These are phyloP conservation scores for Meta bourneti DNA, from an alignment of 2,888 invertebrate genomes.

Conservation along the genomic window DNA sequence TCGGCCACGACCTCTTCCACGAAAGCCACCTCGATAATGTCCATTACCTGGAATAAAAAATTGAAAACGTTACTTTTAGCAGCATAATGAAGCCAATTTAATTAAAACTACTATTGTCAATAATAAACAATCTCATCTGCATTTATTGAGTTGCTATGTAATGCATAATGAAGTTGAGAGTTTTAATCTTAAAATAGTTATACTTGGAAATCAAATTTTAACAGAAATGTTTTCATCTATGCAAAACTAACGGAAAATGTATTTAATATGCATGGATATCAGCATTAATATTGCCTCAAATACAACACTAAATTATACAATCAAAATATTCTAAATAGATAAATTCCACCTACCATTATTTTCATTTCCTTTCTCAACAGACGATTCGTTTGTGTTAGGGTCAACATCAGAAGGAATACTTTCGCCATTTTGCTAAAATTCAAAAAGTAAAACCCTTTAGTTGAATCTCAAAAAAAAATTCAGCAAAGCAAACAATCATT, in stretches of 20 bases:
- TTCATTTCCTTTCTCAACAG: conserved; percentile 37
- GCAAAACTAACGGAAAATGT: too few species aligned
- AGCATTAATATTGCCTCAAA: too few species aligned
- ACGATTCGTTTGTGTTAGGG: conserved; percentile 14
- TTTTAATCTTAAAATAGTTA: too few species aligned
- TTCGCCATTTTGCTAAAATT: not conserved
- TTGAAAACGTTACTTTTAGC: not conserved
- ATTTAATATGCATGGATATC: too few species aligned
- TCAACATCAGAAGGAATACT: conserved; percentile 7
- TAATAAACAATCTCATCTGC: too few species aligned
- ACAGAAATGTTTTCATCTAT: too few species aligned
- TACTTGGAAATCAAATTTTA: too few species aligned
- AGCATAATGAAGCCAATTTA: too few species aligned
- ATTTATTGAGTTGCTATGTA: too few species aligned
- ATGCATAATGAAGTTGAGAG: too few species aligned
- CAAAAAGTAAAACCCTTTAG: not conserved
- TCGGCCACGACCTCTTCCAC: conserved; percentile 67
- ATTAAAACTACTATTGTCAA: too few species aligned
- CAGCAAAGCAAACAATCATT: not conserved
- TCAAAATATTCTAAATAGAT: not conserved
- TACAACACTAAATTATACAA: not conserved
- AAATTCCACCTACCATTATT: conserved; percentile 19
- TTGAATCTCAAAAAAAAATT: not conserved
- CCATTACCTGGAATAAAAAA: not conserved
- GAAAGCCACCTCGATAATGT: conserved; percentile 59